Base-by-base conservation (phyloP, 2,113 vertebrate genomes). In the Dromaius novaehollandiae region DNA sequence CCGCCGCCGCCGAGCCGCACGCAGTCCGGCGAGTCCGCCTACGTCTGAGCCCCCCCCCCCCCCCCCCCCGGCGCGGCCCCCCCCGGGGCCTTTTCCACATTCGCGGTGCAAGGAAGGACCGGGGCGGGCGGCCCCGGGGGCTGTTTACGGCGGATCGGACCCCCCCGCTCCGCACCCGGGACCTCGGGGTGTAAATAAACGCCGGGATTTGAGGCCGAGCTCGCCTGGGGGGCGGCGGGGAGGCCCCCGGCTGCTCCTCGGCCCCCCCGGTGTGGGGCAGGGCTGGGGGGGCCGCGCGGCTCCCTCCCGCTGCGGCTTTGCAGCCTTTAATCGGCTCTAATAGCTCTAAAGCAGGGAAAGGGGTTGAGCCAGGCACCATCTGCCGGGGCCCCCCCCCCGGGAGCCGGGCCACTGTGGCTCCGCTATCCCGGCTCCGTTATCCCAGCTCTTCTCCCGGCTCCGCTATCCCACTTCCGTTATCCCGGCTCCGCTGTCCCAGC, bases 1-100 rank as follows among this genome's bases (percentile, higher is more conserved):
- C n/a, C n/a, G n/a, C n/a, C 38, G 38, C 38, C 38, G 63, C 93
- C 99, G 86, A 99, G 98, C 44, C 97, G 99, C 95, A 99, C 98
- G 24, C 99, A 99, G 92, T 99, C 99, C 91, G 99, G 98, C 38
- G 99, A 99, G 94, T 99, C 99, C 0, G 98, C 98, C 34, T 99
- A 99, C 3, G 99, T 99, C 16, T 94, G 84, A 38, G 38, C 38
- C 38, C 38, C 38, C 38, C 38, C 38, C n/a, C n/a, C n/a, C n/a
- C n/a, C n/a, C 38, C 38, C 38, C 38, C 38, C 38, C 38, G 38
- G 38, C 38, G 38, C 38, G 38, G 38, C 38, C 38, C 38, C 38
- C 38, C 38, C 38, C 38, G 38, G 38, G 38, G 8, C 38, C 38
- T 38, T 38, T 38, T 8, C 38, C 38, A 8, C 8, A 8, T 38